Conservation (phyloP, 2,888 invertebrate species). For the Pharmacophagus antenor region DNA sequence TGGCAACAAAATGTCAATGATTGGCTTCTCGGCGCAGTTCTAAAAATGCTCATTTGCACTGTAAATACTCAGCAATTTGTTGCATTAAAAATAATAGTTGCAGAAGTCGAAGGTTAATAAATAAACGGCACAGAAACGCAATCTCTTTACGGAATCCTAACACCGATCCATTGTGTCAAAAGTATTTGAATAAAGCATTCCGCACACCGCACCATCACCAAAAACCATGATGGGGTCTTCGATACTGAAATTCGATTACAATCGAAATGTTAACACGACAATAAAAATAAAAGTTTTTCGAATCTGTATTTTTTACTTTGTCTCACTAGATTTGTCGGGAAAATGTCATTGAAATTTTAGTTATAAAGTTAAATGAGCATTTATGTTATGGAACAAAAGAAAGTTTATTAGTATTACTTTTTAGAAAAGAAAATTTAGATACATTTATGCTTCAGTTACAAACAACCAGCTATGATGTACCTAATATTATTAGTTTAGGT, state of each 20-base stretch:
- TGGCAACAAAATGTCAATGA: neutral
- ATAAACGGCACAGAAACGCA: constrained; percentile 2
- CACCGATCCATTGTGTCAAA: constrained; percentile 46
- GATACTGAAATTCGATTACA: constrained; percentile 61
- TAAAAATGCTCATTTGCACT: neutral
- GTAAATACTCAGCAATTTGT: too few species aligned
- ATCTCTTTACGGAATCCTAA: constrained; percentile 36
- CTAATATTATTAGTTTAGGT: too few species aligned
- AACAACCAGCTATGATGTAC: too few species aligned
- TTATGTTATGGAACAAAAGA: neutral
- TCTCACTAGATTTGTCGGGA: constrained; percentile 35
- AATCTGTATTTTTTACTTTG: constrained; percentile 34
- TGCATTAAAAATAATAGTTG: neutral
- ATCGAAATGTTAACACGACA: constrained; percentile 67
- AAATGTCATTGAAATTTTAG: constrained; percentile 28
- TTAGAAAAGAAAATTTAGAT: too few species aligned
- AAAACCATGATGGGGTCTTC: constrained; percentile 46
- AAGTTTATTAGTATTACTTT: neutral
- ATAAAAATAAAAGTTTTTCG: constrained; percentile 46
- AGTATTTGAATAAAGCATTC: constrained; percentile 46
- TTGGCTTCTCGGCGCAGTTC: constrained; percentile 4
- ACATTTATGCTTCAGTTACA: too few species aligned
- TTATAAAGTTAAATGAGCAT: neutral
- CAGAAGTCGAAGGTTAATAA: neutral
- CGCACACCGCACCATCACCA: constrained; percentile 53